phyloP scores from a whole-genome alignment of 2,797 vertebrate species.

The Brotula barbata region DNA sequence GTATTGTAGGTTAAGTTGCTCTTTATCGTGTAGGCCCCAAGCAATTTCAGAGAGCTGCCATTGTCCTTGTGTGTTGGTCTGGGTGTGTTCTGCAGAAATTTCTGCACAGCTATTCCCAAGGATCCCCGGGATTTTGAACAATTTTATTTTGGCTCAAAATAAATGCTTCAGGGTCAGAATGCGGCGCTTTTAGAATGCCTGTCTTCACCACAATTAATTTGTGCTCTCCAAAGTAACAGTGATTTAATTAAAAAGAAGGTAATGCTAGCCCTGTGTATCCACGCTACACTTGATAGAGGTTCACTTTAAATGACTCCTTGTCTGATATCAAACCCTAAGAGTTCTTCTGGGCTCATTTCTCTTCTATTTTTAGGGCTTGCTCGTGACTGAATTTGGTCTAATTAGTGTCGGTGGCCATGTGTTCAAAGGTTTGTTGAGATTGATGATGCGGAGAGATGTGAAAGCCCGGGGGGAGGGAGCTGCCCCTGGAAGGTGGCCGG shows the following conservation, averaged over 20 bases:
- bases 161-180: slow-evolving; percentile 1
- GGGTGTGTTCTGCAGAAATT: slow-evolving; percentile 20
- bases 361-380: slow-evolving; percentile 63
- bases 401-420: slow-evolving; percentile 62
- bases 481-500: slow-evolving; percentile 37
- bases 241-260: slow-evolving; percentile 48
- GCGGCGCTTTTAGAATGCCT: neutral
- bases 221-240: slow-evolving; percentile 19
- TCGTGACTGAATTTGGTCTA: slow-evolving; percentile 56
- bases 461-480: slow-evolving; percentile 39
- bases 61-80: slow-evolving; percentile 33
- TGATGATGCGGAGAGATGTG: slow-evolving; percentile 64
- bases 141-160: slow-evolving; percentile 9
- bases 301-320: slow-evolving; percentile 37
- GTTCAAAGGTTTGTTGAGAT: slow-evolving; percentile 68
- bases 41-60: slow-evolving; percentile 9
- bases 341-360: slow-evolving; percentile 1
- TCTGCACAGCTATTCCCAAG: slow-evolving; percentile 3
- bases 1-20: slow-evolving; percentile 11
- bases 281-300: slow-evolving; percentile 31
- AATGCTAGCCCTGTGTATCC: slow-evolving; percentile 26
- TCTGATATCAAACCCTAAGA: slow-evolving; percentile 10
- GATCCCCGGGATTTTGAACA: slow-evolving; percentile 1
- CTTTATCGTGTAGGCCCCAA: slow-evolving; percentile 26
- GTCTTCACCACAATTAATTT: slow-evolving; percentile 10